A percentile compares a stretch with the other conserved stretches of the same genome.
phyloP scores from a whole-genome alignment of 2,797 vertebrate genomes.

The Pseudomugil tenellus region DNA sequence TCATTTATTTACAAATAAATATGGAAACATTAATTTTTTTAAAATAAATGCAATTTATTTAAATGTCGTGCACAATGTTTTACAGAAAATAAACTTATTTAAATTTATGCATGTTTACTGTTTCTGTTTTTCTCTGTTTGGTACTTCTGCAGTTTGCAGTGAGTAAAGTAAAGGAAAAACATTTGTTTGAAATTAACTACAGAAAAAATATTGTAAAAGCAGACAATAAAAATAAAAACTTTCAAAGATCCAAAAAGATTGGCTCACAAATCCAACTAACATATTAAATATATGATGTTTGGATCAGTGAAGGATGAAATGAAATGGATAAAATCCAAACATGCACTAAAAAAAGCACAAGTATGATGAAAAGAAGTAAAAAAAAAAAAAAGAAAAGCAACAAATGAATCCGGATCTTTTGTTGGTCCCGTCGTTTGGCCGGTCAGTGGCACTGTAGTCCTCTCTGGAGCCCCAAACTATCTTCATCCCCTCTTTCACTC shows the following conservation, averaged over 20 bases:
- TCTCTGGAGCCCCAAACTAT: conserved; percentile 39
- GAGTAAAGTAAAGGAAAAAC: background rate
- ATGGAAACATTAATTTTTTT: too few species aligned
- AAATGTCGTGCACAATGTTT: background rate
- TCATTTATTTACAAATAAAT: background rate
- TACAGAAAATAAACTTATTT: background rate
- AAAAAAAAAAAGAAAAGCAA: background rate
- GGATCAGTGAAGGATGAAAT: background rate
- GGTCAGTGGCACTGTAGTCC: conserved; percentile 75
- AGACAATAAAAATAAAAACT: background rate
- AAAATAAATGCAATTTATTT: background rate
- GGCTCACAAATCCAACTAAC: background rate
- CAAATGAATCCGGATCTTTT: background rate
- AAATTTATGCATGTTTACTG: background rate
- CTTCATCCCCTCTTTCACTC: conserved; percentile 30
- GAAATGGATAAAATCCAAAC: background rate
- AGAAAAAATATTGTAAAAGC: background rate
- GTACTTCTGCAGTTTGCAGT: too few species aligned
- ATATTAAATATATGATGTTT: too few species aligned
- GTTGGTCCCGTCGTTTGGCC: conserved; percentile 46
- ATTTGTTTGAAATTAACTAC: background rate
- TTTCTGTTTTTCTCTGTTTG: background rate
- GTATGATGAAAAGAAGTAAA: background rate
- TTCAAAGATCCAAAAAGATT: background rate
- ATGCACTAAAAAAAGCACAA: too few species aligned